Percentiles rank a stretch among this genome's conserved stretches.
These are phyloP conservation scores for Triops cancriformis DNA, from an alignment of 1,140 invertebrate genomes.

Conservation along the genomic window DNA sequence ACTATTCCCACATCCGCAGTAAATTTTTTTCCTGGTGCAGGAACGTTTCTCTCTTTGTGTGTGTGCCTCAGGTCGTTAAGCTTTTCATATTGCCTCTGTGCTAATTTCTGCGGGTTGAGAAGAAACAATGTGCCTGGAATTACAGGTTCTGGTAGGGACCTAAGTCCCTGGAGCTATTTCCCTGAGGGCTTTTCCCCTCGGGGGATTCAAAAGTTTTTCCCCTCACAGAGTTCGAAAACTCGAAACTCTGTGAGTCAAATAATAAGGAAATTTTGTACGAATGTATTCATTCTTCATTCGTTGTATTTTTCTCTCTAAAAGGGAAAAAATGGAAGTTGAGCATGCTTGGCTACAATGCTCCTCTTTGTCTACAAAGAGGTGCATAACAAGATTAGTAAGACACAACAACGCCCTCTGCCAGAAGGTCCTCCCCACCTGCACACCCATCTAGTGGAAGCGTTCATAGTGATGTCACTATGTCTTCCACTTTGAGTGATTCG, in stretches of 20 bases:
- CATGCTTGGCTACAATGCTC: not conserved
- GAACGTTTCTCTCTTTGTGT: too few species aligned
- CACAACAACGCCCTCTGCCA: not conserved
- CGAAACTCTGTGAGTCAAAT: too few species aligned
- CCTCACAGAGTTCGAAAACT: not conserved
- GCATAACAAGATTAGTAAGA: not conserved
- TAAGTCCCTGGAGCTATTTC: too few species aligned
- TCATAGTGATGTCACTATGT: not conserved
- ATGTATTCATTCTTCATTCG: not conserved
- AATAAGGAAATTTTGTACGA: not conserved
- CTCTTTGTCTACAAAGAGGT: not conserved
- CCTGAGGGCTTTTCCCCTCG: too few species aligned
- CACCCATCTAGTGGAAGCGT: not conserved
- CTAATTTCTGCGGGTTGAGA: too few species aligned
- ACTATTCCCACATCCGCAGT: too few species aligned
- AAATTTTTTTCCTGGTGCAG: too few species aligned
- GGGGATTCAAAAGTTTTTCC: too few species aligned
- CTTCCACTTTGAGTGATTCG: slow-evolving; percentile 2
- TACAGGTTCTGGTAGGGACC: too few species aligned
- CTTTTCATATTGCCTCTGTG: too few species aligned
- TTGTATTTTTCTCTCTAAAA: not conserved
- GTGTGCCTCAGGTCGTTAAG: too few species aligned
- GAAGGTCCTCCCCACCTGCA: not conserved
- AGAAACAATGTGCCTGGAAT: too few species aligned
- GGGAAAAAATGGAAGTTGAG: not conserved